phyloP scores from a whole-genome alignment of 2,888 invertebrate species.

The Abrostola tripartita region DNA sequence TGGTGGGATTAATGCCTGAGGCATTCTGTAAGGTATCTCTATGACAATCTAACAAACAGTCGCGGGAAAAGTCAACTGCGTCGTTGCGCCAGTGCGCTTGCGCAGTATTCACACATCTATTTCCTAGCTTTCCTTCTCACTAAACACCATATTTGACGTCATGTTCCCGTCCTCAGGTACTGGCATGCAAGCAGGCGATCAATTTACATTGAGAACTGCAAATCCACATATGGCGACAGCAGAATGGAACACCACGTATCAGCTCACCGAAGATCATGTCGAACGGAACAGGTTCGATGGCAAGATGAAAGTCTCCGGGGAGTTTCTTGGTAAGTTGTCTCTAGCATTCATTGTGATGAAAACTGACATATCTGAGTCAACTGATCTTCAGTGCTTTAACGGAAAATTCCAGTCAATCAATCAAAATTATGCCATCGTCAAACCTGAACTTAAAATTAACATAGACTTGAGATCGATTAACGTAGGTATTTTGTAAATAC shows the following conservation, averaged over 20 bases:
- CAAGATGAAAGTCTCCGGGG: slow-evolving; percentile 75
- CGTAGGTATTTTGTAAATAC: no score
- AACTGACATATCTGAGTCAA: no score
- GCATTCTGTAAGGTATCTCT: no score
- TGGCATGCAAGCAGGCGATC: slow-evolving; percentile 67
- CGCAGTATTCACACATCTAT: background rate
- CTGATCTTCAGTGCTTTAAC: no score
- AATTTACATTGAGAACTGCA: slow-evolving; percentile 56
- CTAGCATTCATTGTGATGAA: background rate
- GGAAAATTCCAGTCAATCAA: no score
- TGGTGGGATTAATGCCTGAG: no score
- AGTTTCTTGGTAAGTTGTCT: slow-evolving; percentile 82
- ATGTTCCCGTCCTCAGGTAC: slow-evolving; percentile 57
- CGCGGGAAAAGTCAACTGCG: no score
- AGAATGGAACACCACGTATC: slow-evolving; percentile 68
- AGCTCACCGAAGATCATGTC: slow-evolving; percentile 63
- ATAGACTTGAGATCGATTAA: no score
- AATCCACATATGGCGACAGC: slow-evolving; percentile 64
- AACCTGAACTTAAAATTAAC: no score
- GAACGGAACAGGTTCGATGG: slow-evolving; percentile 62
- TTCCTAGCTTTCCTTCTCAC: no score
- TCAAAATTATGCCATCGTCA: no score
- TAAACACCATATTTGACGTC: background rate
- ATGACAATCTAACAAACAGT: no score
- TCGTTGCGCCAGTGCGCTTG: background rate